phyloP scores from a whole-genome alignment of 2,888 invertebrate species.

The Andrena fulva region DNA sequence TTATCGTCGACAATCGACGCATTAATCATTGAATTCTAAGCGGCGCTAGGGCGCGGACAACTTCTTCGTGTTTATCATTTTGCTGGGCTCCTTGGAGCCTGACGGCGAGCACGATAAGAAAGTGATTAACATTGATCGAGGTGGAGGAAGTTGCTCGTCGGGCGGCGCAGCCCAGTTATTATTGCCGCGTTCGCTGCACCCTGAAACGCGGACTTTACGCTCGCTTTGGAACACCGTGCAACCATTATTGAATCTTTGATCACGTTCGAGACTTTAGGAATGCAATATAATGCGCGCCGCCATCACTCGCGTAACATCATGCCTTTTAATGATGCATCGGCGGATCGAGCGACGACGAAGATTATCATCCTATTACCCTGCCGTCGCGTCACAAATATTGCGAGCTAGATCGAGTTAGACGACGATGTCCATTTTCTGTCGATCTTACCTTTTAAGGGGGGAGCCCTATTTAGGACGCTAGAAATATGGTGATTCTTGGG shows the following conservation, averaged over 20 bases:
- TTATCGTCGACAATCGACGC: constrained; percentile 22
- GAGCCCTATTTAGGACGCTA: too few species aligned
- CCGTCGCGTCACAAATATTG: not conserved
- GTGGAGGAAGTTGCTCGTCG: constrained; percentile 14
- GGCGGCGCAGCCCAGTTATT: constrained; percentile 13
- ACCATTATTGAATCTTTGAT: constrained; percentile 66
- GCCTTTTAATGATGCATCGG: constrained; percentile 34
- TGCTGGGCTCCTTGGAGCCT: not conserved
- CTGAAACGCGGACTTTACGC: constrained; percentile 20
- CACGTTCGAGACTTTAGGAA: constrained; percentile 50
- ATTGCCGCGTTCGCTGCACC: constrained; percentile 26
- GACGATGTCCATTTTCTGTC: not conserved
- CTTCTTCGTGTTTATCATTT: constrained; percentile 9
- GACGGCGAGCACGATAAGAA: not conserved
- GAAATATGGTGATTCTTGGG: too few species aligned
- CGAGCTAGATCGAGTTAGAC: not conserved
- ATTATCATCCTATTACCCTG: constrained; percentile 6
- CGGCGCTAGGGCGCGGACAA: constrained; percentile 25
- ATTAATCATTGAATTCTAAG: constrained; percentile 47
- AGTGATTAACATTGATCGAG: constrained; percentile 27
- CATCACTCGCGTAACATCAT: constrained; percentile 26
- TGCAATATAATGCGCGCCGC: constrained; percentile 35
- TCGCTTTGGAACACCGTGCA: constrained; percentile 44
- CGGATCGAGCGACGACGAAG: not conserved
- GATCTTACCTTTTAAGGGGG: too few species aligned